Base-by-base conservation (phyloP, 92 coral and sea anemone species). In the Heteractis magnifica region DNA sequence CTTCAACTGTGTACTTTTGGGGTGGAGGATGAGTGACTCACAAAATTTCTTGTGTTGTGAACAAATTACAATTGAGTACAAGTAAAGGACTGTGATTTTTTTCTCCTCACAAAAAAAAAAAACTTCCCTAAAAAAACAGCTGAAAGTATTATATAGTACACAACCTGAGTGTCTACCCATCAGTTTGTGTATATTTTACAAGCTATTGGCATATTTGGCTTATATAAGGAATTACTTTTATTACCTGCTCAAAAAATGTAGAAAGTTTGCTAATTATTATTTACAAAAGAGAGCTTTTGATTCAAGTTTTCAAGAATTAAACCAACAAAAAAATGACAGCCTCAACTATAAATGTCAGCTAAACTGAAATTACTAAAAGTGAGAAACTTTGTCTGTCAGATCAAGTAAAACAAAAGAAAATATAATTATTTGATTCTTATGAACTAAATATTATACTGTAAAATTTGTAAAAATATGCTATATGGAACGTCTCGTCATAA, bases 201-300 rank as follows among this genome's bases (percentile, higher is more conserved):
- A 20, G 11, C 10, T 68, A 68, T 68, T 62, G 70, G 70, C 26
- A 18, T 68, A 4, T 68, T 12, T 23, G 4, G 73, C 23, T 68
- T 68, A 21, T 16, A 77, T 50, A 77, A 52, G 21, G 15, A 41
- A 76, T 52, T 59, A 56, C 56, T 34, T 74, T 74, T 23, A 68
- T 68, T 68, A 4, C 51, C 10, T 74, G 52, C 56, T 74, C 23
- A 34, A 74, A 34, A 55, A 78, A 12, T 23, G 23, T 68, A 68
- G 16, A 41, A 58, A 15, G 48, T 59, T 71, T 48, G 18, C 72
- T 62, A 80, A 80, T 80, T 80, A 49, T 18, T 80, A 20, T 80
- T 80, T 80, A 71, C 53, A 26, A 16, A 6, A 79, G 83, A 80
- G 14, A 10, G 18, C 10, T 4, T 6, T 77, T 80, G 53, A 80